Evolutionary conservation across 2,888 invertebrate genomes (phyloP).

Genomic region (Nezara viridula): DNA sequence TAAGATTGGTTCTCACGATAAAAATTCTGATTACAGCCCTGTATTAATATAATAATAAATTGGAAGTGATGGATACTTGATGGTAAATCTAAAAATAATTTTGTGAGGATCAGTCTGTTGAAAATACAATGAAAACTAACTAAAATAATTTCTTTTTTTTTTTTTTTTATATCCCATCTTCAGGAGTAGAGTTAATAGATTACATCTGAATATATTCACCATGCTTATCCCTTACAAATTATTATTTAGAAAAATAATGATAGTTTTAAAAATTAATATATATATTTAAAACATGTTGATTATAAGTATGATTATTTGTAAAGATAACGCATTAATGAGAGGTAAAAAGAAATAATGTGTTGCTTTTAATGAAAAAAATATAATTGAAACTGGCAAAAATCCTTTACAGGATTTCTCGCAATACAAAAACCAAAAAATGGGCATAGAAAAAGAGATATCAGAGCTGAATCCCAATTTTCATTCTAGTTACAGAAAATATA

Average conservation of each 20-base stretch:
- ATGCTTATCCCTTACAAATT: background rate
- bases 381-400: slow-evolving; percentile 1
- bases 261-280: background rate
- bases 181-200: background rate
- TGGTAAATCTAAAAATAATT: too few relatives aligned
- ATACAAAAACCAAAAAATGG: slow-evolving; percentile 1
- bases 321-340: background rate
- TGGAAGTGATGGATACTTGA: too few relatives aligned
- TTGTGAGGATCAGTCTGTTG: too few relatives aligned
- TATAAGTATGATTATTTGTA: background rate
- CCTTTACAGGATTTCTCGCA: background rate
- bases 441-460: slow-evolving; percentile 3
- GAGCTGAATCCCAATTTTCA: background rate
- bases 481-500: too few relatives aligned
- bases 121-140: too few relatives aligned
- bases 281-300: background rate
- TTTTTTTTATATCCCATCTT: background rate
- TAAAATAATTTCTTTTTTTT: too few relatives aligned
- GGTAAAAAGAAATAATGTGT: background rate
- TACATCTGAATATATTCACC: background rate
- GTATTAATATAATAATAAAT: too few relatives aligned
- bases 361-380: background rate
- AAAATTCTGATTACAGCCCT: too few relatives aligned
- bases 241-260: background rate
- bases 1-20: too few relatives aligned